Conservation (phyloP, 2,797 vertebrate species). For the Arnoldichthys spilopterus region DNA sequence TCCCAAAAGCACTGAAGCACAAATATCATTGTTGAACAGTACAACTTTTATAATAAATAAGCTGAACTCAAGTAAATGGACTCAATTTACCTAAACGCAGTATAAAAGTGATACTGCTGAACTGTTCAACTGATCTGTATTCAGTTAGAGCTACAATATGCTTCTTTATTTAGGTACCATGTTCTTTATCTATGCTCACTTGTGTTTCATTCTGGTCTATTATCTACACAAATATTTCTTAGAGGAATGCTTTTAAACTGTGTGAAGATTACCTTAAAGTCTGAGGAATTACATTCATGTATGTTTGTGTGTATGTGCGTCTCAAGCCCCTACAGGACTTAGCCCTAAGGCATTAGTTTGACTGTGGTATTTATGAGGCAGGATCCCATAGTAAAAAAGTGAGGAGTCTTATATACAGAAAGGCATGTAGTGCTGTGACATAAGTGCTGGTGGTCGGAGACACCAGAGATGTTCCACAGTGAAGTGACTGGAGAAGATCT, state of each 20-base stretch:
- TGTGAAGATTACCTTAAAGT: not conserved
- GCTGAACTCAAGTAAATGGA: no score
- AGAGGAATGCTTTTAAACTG: no score
- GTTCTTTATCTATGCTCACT: not conserved
- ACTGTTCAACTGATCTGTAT: no score
- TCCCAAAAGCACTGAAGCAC: no score
- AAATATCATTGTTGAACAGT: no score
- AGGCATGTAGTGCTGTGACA: conserved; percentile 11
- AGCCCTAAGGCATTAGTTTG: not conserved
- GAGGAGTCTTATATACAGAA: not conserved
- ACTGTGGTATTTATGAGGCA: conserved; percentile 19
- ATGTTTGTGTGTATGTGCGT: not conserved
- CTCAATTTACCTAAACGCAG: no score
- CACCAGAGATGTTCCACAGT: conserved; percentile 3
- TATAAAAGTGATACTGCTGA: no score
- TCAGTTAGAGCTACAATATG: no score
- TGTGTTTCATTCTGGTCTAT: not conserved
- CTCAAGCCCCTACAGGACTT: not conserved
- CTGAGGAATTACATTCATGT: not conserved
- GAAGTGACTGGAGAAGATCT: not conserved
- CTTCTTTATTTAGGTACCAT: no score
- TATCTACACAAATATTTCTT: not conserved
- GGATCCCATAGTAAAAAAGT: not conserved
- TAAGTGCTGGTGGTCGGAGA: not conserved
- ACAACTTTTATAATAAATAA: no score